Evolutionary conservation across 2,888 invertebrate genomes (phyloP), one percentile per base, ranked within the genome.

Genomic region (Zygogramma bicolorata): DNA sequence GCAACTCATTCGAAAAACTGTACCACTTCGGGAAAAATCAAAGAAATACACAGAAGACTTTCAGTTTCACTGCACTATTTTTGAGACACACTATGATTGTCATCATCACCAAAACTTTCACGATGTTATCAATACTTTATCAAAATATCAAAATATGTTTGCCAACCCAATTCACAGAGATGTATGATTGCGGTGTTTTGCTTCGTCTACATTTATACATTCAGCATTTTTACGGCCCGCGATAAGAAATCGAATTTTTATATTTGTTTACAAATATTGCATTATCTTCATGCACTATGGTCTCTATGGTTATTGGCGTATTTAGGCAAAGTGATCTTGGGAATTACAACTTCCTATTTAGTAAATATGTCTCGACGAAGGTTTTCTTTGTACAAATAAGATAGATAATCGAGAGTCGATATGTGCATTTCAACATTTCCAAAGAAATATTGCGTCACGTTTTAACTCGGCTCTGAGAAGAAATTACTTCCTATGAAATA

Each of bases 61-160:
- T 77, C 7, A 75, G 65, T 68, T 76, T 78, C 5, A 76, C 76
- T 20, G 66, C 76, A 73, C 76, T 78, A 62, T 72, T 76, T 73
- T 76, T 76, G 8, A 70, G 69, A 20, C 69, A 38, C 22, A 71
- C 69, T 29, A 74, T 58, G 60, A 60, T 42, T 49, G 70, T 71
- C 73, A 77, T 70, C 65, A 69, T 77, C 70, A 74, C 75, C 53
- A 53, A 22, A 53, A 8, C n/a, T 53, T 25, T 53, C 10, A 25
- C 34, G 58, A 65, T 53, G 15, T 18, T n/a, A 13, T n/a, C 10
- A 6, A 13, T 2, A 10, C 13, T 0, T 13, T 10, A 38, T 38
- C 10, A 38, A 8, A 13, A 38, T 38, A n/a, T 10, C 8, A 67
- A 31, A 42, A 46, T 4, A 6, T 68, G 40, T 59, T 22, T 22